Conservation (phyloP, 2,797 vertebrate species). For the Molossus molossus region DNA sequence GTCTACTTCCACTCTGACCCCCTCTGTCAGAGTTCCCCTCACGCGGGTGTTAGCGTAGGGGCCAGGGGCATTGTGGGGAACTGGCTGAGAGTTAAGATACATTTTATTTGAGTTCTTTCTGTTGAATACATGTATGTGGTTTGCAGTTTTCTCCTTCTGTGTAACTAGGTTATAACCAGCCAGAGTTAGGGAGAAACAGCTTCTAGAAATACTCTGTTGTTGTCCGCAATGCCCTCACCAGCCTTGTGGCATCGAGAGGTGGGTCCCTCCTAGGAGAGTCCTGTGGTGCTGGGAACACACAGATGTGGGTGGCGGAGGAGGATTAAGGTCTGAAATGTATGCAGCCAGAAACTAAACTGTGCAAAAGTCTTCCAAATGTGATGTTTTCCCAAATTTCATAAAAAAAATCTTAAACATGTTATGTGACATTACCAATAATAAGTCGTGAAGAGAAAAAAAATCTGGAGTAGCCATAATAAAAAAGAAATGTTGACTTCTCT, state of each 20-base stretch:
- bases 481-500: slow-evolving; percentile 34
- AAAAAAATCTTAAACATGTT: slow-evolving; percentile 49
- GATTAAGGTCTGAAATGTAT: neutral
- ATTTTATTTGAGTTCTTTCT: neutral
- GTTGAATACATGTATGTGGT: neutral
- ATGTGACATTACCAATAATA: neutral
- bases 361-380: neutral
- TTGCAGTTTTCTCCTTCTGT: slow-evolving; percentile 4
- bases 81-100: neutral
- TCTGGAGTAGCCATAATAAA: slow-evolving; percentile 10
- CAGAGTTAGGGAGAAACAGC: neutral
- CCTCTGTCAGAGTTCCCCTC: neutral
- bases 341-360: neutral
- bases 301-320: neutral
- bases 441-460: neutral
- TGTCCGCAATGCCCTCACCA: neutral
- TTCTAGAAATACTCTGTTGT: slow-evolving; percentile 66
- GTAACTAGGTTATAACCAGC: slow-evolving; percentile 2
- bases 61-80: neutral
- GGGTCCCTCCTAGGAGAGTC: neutral
- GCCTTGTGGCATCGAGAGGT: neutral
- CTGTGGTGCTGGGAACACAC: neutral
- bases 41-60: neutral
- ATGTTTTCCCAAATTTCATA: slow-evolving; percentile 38
- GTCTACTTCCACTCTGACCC: neutral